These are phyloP conservation scores for Nesometra sesokonis DNA, from an alignment of 35 echinoderm and acorn worm species.

Conservation along the genomic window DNA sequence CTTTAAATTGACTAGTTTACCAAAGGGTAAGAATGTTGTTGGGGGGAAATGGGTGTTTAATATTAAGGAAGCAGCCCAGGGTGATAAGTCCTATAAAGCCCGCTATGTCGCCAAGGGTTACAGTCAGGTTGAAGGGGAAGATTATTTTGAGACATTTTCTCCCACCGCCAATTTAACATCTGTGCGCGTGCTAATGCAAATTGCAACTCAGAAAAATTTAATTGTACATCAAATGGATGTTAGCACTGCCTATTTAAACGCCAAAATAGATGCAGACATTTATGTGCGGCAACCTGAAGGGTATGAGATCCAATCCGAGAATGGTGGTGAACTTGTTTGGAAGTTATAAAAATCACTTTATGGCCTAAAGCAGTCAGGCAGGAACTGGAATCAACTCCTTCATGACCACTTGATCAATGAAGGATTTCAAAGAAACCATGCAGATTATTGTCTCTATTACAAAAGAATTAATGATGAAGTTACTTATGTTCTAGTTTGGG, in stretches of 20 bases:
- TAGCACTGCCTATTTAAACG: constrained; percentile 22
- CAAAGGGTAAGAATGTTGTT: constrained; percentile 24
- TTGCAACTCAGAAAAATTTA: constrained; percentile 22
- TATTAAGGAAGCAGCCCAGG: constrained; percentile 23
- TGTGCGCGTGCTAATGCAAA: constrained; percentile 16
- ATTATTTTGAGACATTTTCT: constrained; percentile 49
- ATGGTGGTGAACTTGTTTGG: not conserved
- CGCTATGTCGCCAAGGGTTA: constrained; percentile 32
- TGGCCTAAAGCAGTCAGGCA: constrained; percentile 35
- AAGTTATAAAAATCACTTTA: constrained; percentile 34
- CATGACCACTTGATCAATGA: constrained; percentile 15
- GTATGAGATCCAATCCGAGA: constrained; percentile 3
- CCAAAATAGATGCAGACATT: constrained; percentile 34
- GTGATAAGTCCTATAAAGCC: constrained; percentile 6
- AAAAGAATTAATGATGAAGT: constrained; percentile 3
- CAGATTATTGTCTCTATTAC: constrained; percentile 23
- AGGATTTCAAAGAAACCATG: constrained; percentile 1
- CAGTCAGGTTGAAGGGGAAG: constrained; percentile 12
- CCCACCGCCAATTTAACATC: constrained; percentile 32
- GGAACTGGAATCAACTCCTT: constrained; percentile 31
- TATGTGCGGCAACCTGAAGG: constrained; percentile 32
- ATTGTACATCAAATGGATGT: constrained; percentile 47
- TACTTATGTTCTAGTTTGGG: constrained; percentile 11
- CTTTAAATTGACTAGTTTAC: constrained; percentile 8
- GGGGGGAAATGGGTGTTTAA: constrained; percentile 16